A percentile compares a stretch with the other conserved stretches of the same genome.
Evolutionary conservation across 1,140 invertebrate genomes (phyloP).

Genomic region (Scaptodrosophila lebanonensis): DNA sequence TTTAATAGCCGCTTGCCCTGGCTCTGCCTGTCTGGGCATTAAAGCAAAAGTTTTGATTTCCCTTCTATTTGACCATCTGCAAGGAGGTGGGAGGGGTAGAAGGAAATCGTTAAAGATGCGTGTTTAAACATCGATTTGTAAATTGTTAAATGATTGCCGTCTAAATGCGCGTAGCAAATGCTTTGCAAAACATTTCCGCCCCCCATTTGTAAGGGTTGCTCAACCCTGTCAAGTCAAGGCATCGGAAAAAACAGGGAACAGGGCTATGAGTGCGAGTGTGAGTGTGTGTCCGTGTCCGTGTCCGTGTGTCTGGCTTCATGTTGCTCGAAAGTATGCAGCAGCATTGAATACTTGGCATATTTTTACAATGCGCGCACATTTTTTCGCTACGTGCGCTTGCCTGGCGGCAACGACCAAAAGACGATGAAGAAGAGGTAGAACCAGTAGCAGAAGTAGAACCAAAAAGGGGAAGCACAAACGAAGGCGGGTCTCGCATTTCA

Average conservation of each 20-base stretch:
- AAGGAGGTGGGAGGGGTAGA: slow-evolving; percentile 16
- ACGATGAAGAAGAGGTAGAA: too few species aligned
- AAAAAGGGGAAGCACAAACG: too few species aligned
- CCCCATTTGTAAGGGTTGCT: slow-evolving; percentile 57
- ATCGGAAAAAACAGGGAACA: not conserved
- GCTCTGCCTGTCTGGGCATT: slow-evolving; percentile 43
- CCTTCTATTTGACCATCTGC: not conserved
- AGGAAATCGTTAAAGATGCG: slow-evolving; percentile 34
- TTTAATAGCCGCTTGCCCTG: slow-evolving; percentile 19
- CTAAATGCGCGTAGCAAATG: slow-evolving; percentile 72
- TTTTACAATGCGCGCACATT: slow-evolving; percentile 58
- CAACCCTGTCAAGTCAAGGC: not conserved
- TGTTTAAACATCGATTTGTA: slow-evolving; percentile 74
- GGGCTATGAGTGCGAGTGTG: slow-evolving; percentile 12
- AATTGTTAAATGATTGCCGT: slow-evolving; percentile 72
- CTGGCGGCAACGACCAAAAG: slow-evolving; percentile 7
- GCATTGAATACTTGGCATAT: slow-evolving; percentile 59
- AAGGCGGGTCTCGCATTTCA: too few species aligned
- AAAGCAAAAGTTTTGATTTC: slow-evolving; percentile 45
- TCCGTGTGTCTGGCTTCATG: slow-evolving; percentile 10
- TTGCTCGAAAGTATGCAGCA: slow-evolving; percentile 15
- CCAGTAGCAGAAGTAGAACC: too few species aligned
- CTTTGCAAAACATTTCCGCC: slow-evolving; percentile 9
- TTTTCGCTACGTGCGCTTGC: slow-evolving; percentile 33
- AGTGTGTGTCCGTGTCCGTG: slow-evolving; percentile 16